A percentile compares a stretch with the other conserved stretches of the same genome.
These are phyloP conservation scores for Sebastes cheni DNA, from an alignment of 2,797 vertebrate species.

Conservation along the genomic window DNA sequence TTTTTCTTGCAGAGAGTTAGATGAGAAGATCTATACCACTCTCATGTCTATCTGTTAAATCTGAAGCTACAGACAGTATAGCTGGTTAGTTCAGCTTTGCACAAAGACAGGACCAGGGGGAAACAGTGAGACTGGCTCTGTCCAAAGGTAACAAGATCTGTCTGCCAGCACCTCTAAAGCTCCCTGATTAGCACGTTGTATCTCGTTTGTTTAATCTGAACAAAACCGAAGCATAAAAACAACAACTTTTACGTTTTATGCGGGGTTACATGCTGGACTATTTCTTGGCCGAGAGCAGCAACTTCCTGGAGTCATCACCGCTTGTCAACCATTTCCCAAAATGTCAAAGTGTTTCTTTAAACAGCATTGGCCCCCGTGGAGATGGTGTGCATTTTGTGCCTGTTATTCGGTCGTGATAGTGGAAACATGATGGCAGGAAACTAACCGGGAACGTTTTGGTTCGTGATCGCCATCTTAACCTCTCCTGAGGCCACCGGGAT, in stretches of 20 bases:
- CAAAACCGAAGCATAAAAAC: neutral
- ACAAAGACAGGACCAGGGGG: neutral
- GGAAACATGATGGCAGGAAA: neutral
- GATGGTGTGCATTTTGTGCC: neutral
- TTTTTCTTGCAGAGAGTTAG: no score
- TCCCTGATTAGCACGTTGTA: neutral
- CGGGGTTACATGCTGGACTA: neutral
- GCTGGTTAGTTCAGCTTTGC: neutral
- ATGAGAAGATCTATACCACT: no score
- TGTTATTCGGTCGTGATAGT: neutral
- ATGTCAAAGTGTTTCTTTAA: neutral
- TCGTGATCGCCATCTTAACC: neutral
- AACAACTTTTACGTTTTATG: neutral
- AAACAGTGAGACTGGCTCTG: neutral
- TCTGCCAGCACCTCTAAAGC: neutral
- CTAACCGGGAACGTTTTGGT: neutral
- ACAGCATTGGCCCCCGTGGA: neutral
- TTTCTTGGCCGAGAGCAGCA: neutral
- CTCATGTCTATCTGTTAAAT: neutral
- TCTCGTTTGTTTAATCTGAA: neutral
- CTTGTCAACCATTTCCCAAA: neutral
- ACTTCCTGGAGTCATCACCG: neutral
- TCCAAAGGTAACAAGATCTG: neutral
- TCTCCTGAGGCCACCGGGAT: neutral
- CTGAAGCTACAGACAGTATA: neutral